Base-by-base conservation (phyloP, 2,888 invertebrate genomes). In the Perizoma affinitatum region DNA sequence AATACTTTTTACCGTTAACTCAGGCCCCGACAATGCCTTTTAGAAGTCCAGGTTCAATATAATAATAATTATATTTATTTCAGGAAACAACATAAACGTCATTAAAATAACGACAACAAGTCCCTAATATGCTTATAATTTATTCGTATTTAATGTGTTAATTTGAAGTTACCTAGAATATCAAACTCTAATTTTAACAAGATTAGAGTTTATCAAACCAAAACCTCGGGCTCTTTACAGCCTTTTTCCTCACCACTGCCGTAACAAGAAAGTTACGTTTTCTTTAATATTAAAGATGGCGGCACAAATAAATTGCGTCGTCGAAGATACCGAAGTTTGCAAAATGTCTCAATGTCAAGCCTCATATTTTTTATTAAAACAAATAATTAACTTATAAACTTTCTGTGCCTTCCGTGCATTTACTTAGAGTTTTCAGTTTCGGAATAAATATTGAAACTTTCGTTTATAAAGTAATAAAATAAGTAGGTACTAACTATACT, bases 261-360 rank as follows among this genome's bases (percentile, higher is more conserved):
- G 68, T 73, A 80, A 74, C 68, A 63, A 70, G 75, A 75, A 82
- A 83, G 82, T 80, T 76, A 76, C 79, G 76, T 76, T 77, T 80
- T 75, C 78, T 79, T 76, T 75, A 76, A 75, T 81, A 82, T 76
- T 78, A 76, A 78, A 78, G 70, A 70, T 61, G 67, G 70, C 58
- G 61, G 48, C 50, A 54, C 56, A 60, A 61, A 66, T 65, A 59
- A 54, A 60, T 60, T 60, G 59, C 51, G 54, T 54, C 54, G 59
- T 45, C 59, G 50, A 60, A 60, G 54, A 60, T 47, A 42, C 54
- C 38, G 54, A 46, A 60, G 42, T 60, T 60, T 59, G 54, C 8
- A 33, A 53, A 43, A 59, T 46, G 36, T 49, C 49, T 49, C 41
- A 50, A 58, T 57, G 50, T 51, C 57, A 42, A 50, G 57, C 42